A percentile compares a stretch with the other conserved stretches of the same genome.
Conservation (phyloP, 1,140 invertebrate species). For the Drosophila nannoptera region DNA sequence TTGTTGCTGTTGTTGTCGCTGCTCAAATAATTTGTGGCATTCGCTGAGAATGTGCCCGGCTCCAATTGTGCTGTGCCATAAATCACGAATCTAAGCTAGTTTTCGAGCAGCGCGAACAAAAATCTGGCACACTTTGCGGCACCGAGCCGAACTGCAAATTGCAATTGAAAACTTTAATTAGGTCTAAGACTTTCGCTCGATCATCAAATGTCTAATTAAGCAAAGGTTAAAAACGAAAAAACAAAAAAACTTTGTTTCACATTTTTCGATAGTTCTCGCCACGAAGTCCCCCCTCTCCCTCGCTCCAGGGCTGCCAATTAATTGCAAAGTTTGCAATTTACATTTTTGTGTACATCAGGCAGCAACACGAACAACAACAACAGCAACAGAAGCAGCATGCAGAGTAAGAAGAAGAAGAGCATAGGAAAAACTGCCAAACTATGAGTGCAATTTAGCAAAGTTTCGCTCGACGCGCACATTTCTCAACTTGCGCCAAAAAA, state of each 20-base stretch:
- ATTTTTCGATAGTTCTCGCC: slow-evolving; percentile 15
- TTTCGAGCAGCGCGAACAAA: slow-evolving; percentile 18
- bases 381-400: slow-evolving; percentile 3
- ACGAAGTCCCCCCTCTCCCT: too few relatives aligned
- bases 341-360: slow-evolving; percentile 44
- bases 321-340: slow-evolving; percentile 51
- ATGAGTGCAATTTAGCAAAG: slow-evolving; percentile 41
- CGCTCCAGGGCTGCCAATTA: slow-evolving; percentile 27
- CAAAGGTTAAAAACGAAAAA: background rate
- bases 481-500: slow-evolving; percentile 26
- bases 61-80: slow-evolving; percentile 9
- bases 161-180: background rate
- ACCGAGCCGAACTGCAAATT: background rate
- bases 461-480: slow-evolving; percentile 29
- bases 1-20: slow-evolving; percentile 12
- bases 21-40: slow-evolving; percentile 22
- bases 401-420: too few relatives aligned
- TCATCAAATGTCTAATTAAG: slow-evolving; percentile 12
- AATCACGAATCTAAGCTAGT: slow-evolving; percentile 41
- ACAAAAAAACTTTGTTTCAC: slow-evolving; percentile 2
- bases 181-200: background rate
- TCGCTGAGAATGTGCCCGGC: slow-evolving; percentile 7
- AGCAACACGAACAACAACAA: slow-evolving; percentile 21
- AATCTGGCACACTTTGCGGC: background rate
- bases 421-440: slow-evolving; percentile 35